Evolutionary conservation across 2,113 vertebrate species (phyloP), one percentile per base, ranked within the genome.

Genomic region (Melanerpes formicivorus): DNA sequence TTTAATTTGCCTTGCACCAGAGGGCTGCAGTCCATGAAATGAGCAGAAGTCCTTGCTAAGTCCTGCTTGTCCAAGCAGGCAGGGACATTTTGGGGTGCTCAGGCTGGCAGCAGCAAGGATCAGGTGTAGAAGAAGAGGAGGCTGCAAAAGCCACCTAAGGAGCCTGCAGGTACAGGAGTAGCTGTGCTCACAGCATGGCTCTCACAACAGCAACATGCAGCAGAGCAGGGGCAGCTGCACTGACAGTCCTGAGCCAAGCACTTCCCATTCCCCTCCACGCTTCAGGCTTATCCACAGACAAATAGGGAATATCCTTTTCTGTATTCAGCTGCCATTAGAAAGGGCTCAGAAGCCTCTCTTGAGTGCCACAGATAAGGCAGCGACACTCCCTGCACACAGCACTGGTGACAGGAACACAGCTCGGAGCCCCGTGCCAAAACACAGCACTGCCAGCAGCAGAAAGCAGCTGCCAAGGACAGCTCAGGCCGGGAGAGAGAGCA

Each of bases 311-410:
- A 80, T 62, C 62, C 84, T 74, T 52, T 21, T 23, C 80, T 27
- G 65, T 65, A 70, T 78, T 56, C 76, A 48, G 56, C 70, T 88
- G 75, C 65, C 50, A 13, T 19, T 14, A 44, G 80, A 19, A 84
- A 56, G 66, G 80, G 60, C 71, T 84, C 84, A 11, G 55, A 62
- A 50, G 62, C 23, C 48, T 27, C 87, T 52, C 79, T 29, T 14
- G 46, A 29, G 71, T 5, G 62, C 66, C 1, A 6, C 80, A 55
- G 78, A 67, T 56, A 42, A 81, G 76, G 60, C 13, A 26, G 32
- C 0, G 3, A 14, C 60, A 15, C 2, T 1, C 69, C 86, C 77
- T 12, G 12, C 18, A 3, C 18, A 3, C 10, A 9, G 59, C 5
- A 3, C 9, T 2, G 3, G 42, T 9, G 71, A 66, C 76, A 55